Base-by-base conservation (phyloP, 2,888 invertebrate genomes). In the Phortica okadai region DNA sequence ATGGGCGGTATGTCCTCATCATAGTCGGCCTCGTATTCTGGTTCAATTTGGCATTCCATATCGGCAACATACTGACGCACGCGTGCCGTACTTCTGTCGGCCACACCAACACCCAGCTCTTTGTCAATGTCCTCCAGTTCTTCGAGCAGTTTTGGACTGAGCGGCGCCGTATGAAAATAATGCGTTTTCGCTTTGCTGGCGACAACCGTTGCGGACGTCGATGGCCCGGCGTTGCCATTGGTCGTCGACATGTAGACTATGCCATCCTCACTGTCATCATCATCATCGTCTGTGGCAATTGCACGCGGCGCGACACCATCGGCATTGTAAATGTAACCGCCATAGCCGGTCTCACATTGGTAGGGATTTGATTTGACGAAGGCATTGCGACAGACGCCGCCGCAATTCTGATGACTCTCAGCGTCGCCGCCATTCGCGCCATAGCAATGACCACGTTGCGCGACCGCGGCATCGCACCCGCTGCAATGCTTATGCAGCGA, bases 321-420 rank as follows among this genome's bases (percentile, higher is more conserved):
- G 3, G 81, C 75, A 73, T 84, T 80, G 62, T 77, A 83, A 14
- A 80, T 82, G n/a, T 89, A 90, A 76, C 87, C 88, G 73, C 89
- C 89, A 79, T 90, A 90, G 75, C 90, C 91, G 7, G 89, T 87
- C 73, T 90, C 90, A 74, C 89, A 90, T 66, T 90, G 90, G 80
- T 90, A 90, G 6, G 90, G 90, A 88, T 90, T 90, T 41, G 90
- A 87, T 77, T 90, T 90, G 59, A 90, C 84, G 74, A 89, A 90
- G 5, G 89, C 88, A 80, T 88, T 90, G 33, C 90, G 88, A 76
- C 90, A 90, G 74, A 86, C 89, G 33, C 89, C 89, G 62, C 90
- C 91, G 73, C 90, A 90, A 62, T 90, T 90, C 58, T 88, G 84
- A 82, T 90, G 90, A 59, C 85, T 85, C 79, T 90, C 90, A 6